A percentile compares a stretch with the other conserved stretches of the same genome.
Evolutionary conservation across 2,113 vertebrate species (phyloP).

Genomic region (Neolamprologus toae): DNA sequence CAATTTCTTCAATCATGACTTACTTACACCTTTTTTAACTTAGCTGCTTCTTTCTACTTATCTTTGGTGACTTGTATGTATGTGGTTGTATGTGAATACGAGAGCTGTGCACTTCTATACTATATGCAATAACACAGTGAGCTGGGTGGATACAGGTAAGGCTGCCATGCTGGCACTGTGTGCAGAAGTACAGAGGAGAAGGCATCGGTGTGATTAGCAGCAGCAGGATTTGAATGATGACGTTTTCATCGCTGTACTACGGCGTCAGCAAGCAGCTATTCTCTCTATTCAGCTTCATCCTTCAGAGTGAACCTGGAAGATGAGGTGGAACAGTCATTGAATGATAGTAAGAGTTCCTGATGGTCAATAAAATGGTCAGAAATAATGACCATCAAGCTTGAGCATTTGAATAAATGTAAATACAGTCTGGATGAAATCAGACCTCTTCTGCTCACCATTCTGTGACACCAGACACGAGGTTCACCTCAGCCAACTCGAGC

Average conservation of each 20-base stretch:
- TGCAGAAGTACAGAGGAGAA: conserved; percentile 5
- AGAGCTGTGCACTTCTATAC: background rate
- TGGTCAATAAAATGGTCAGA: background rate
- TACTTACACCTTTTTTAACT: background rate
- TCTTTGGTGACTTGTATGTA: conserved; percentile 29
- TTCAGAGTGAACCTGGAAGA: conserved; percentile 64
- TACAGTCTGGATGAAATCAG: background rate
- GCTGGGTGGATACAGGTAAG: background rate
- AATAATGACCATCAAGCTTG: background rate
- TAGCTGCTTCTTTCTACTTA: background rate
- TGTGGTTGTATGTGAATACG: background rate
- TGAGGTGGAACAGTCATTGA: background rate
- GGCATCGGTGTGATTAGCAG: conserved; percentile 54
- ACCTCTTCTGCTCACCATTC: conserved; percentile 59
- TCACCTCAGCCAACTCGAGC: conserved; percentile 58
- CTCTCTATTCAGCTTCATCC: conserved; percentile 54
- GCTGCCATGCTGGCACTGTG: background rate
- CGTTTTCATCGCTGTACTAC: background rate
- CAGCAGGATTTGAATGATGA: background rate
- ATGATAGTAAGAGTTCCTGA: background rate
- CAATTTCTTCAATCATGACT: background rate
- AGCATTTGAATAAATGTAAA: background rate
- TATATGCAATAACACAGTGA: background rate
- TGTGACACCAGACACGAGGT: conserved; percentile 59
- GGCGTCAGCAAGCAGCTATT: background rate